Evolutionary conservation across 2,113 vertebrate genomes (phyloP).

Genomic region (Gnathochromis pfefferi): DNA sequence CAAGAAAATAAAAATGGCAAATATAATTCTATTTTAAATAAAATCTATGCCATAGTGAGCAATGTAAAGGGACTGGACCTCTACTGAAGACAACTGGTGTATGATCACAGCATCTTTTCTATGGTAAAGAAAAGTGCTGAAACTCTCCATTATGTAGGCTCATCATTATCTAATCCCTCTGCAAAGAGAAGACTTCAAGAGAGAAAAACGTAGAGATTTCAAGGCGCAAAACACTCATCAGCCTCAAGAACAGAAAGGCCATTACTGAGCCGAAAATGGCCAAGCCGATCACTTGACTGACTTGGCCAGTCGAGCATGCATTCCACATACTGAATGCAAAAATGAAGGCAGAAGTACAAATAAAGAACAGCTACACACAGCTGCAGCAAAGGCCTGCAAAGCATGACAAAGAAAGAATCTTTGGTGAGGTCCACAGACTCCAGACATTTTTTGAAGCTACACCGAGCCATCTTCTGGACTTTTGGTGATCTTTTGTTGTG

Average conservation of each 20-base stretch:
- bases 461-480: background rate
- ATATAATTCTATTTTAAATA: background rate
- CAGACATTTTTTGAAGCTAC: background rate
- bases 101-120: background rate
- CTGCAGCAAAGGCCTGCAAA: background rate
- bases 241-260: background rate
- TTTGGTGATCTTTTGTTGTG: background rate
- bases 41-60: background rate
- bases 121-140: background rate
- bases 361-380: background rate
- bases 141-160: background rate
- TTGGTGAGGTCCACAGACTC: background rate
- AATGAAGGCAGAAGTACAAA: background rate
- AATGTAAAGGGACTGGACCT: background rate
- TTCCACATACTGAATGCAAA: background rate
- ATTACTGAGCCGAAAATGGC: background rate
- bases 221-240: background rate
- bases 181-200: background rate
- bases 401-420: background rate
- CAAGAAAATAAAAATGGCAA: background rate
- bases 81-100: background rate
- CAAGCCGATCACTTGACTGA: background rate
- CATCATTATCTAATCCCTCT: background rate
- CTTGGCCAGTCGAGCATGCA: background rate
- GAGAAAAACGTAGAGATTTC: background rate